Conservation (phyloP, 1,140 invertebrate genomes). For the Drosophila yakuba region DNA sequence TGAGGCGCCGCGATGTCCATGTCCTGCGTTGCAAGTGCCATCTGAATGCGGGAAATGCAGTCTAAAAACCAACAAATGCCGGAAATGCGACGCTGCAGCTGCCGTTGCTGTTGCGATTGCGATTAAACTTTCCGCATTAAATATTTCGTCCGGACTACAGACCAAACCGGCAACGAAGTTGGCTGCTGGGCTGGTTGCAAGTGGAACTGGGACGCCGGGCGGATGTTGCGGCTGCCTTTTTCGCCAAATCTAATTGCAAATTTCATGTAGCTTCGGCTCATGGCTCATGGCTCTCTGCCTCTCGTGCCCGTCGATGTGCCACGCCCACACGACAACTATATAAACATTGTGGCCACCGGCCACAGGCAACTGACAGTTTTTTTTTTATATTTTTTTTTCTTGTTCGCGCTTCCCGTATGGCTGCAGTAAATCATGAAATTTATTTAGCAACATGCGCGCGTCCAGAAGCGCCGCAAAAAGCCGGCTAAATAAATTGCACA, state of each 20-base stretch:
- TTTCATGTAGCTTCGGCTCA: constrained; percentile 67
- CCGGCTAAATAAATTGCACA: constrained; percentile 66
- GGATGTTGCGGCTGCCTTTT: constrained; percentile 71
- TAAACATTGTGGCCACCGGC: constrained; percentile 66
- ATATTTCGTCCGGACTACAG: constrained; percentile 45
- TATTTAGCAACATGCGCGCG: constrained; percentile 61
- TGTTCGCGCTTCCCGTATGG: constrained; percentile 49
- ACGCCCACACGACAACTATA: constrained; percentile 56
- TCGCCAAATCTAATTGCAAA: constrained; percentile 79
- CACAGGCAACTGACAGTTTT: constrained; percentile 42
- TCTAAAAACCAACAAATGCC: constrained; percentile 75
- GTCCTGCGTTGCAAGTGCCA: constrained; percentile 25
- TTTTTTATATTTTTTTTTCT: constrained; percentile 1
- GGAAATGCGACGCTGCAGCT: constrained; percentile 67
- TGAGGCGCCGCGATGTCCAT: constrained; percentile 35
- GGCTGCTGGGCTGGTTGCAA: constrained; percentile 7
- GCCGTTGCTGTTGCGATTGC: constrained; percentile 32
- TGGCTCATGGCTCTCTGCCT: constrained; percentile 26
- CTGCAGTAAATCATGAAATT: constrained; percentile 75
- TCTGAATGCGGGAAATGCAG: constrained; percentile 66
- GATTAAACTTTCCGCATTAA: constrained; percentile 80
- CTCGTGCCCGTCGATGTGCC: constrained; percentile 7
- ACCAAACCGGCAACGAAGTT: constrained; percentile 16
- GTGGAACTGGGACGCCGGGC: constrained; percentile 26
- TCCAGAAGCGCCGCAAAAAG: constrained; percentile 36